These are phyloP conservation scores for Agriopis leucophaearia DNA, from an alignment of 2,888 invertebrate species.

Conservation along the genomic window DNA sequence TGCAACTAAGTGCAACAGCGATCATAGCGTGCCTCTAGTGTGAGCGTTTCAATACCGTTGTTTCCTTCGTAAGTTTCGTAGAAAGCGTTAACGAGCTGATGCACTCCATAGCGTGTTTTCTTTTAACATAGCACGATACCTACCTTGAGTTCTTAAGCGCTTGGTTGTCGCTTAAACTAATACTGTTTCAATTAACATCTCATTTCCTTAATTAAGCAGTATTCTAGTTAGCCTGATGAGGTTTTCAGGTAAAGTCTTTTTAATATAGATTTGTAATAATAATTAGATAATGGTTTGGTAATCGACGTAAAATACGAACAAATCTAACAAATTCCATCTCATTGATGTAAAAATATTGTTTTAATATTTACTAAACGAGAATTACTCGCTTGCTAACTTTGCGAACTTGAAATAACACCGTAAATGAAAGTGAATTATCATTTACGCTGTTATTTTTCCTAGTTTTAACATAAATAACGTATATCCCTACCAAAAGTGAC, in stretches of 20 bases:
- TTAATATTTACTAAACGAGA: no score
- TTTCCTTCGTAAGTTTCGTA: constrained; percentile 40
- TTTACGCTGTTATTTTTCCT: no score
- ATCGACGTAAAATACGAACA: background rate
- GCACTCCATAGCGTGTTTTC: constrained; percentile 61
- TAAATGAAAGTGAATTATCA: no score
- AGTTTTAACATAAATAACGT: no score
- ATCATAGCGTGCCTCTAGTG: constrained; percentile 26
- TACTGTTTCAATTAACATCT: constrained; percentile 40
- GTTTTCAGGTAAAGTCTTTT: constrained; percentile 2
- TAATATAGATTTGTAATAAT: background rate
- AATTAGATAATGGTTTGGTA: background rate
- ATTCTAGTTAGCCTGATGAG: background rate
- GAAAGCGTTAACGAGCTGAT: constrained; percentile 62
- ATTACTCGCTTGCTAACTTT: no score
- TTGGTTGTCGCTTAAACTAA: constrained; percentile 54
- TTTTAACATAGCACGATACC: constrained; percentile 65
- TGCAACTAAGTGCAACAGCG: constrained; percentile 20
- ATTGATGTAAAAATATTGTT: no score
- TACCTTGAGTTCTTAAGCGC: constrained; percentile 46
- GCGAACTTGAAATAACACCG: no score
- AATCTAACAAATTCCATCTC: no score
- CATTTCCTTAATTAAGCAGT: constrained; percentile 44
- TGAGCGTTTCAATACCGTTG: constrained; percentile 18
- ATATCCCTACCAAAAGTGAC: no score